phyloP scores from a whole-genome alignment of 2,797 vertebrate species.

The Chaetophractus vellerosus region DNA sequence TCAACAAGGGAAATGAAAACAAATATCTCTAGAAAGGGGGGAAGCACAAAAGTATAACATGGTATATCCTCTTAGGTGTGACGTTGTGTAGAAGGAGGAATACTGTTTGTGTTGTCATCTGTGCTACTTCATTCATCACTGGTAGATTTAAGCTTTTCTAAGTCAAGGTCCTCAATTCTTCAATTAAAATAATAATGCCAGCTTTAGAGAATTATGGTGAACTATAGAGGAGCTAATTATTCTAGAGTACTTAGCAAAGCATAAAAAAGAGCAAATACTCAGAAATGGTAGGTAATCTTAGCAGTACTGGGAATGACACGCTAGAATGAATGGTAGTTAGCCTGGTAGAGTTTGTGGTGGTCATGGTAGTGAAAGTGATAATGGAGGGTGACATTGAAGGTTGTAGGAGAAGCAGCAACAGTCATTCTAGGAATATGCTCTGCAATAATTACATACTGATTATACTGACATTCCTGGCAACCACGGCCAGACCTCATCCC shows the following conservation, averaged over 20 bases:
- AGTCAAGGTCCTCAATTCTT: not conserved
- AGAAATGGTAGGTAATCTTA: not conserved
- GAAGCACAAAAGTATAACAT: not conserved
- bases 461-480: not conserved
- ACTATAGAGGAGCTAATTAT: not conserved
- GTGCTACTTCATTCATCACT: not conserved
- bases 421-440: not conserved
- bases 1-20: not conserved
- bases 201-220: not conserved
- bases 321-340: not conserved
- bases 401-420: not conserved
- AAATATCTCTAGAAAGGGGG: not conserved
- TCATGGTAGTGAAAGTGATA: not conserved
- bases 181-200: not conserved
- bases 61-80: not conserved
- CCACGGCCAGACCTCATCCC: not conserved
- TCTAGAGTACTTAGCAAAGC: not conserved
- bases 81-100: not conserved
- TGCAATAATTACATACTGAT: not conserved
- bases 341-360: not conserved
- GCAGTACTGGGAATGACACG: not conserved
- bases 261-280: not conserved
- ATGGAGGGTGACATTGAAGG: not conserved
- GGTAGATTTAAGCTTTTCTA: not conserved
- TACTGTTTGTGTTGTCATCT: not conserved